phyloP scores from a whole-genome alignment of 2,797 vertebrate genomes.

The Coccyzus lansbergi region DNA sequence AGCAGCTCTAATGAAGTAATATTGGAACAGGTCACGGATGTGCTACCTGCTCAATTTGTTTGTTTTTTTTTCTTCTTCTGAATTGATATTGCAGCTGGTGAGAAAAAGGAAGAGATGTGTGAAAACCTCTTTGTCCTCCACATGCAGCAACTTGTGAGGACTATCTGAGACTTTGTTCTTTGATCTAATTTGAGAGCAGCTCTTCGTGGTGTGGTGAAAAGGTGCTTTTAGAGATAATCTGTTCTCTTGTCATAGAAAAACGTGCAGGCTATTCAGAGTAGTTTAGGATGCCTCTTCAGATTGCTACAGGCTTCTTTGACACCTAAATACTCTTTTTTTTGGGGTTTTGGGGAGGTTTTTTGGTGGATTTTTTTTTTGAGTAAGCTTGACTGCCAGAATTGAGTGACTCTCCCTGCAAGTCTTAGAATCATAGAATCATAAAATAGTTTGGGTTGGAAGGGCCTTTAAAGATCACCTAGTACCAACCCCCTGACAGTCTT shows the following conservation, averaged over 20 bases:
- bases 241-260: background rate
- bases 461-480: too few relatives aligned
- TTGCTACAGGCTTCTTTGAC: background rate
- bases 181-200: background rate
- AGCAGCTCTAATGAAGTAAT: background rate
- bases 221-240: background rate
- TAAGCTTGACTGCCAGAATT: background rate
- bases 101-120: background rate
- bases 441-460: too few relatives aligned
- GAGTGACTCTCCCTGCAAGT: background rate
- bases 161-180: background rate
- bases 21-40: background rate
- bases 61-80: background rate
- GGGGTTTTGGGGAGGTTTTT: too few relatives aligned
- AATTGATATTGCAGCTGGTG: background rate
- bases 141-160: background rate
- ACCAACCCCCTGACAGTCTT: too few relatives aligned
- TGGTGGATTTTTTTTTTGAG: too few relatives aligned
- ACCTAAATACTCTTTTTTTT: background rate
- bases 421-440: background rate
- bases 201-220: background rate
- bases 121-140: background rate
- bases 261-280: background rate
- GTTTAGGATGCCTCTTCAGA: background rate
- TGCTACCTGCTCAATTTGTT: background rate